These are phyloP conservation scores for Pomacea canaliculata DNA, from an alignment of 2,888 invertebrate species.

Conservation along the genomic window DNA sequence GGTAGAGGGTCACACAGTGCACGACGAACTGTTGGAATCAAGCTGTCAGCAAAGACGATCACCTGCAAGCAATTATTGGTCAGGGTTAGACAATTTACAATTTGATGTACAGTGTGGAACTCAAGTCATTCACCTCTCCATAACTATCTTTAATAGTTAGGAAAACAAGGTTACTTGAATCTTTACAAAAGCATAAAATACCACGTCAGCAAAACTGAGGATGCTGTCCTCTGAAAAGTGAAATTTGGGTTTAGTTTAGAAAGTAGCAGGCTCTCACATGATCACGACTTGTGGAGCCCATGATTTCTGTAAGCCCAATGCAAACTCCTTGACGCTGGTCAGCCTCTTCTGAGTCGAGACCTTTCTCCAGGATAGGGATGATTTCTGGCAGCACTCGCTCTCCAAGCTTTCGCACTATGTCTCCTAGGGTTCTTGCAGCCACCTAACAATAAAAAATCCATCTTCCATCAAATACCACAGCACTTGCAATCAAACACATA, in stretches of 20 bases:
- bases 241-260: too few relatives aligned
- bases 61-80: conserved; percentile 50
- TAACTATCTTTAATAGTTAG: too few relatives aligned
- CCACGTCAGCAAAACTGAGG: too few relatives aligned
- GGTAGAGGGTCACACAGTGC: conserved; percentile 94
- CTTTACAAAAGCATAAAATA: too few relatives aligned
- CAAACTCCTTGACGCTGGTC: conserved; percentile 99
- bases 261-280: conserved; percentile 57
- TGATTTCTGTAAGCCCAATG: conserved; percentile 97
- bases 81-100: too few relatives aligned
- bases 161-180: too few relatives aligned
- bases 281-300: conserved; percentile 94
- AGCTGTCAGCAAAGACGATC: conserved; percentile 86
- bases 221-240: too few relatives aligned
- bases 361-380: conserved; percentile 95
- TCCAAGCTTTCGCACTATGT: conserved; percentile 95
- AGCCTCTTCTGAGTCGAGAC: conserved; percentile 88
- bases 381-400: conserved; percentile 98
- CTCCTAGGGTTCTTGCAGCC: conserved; percentile 95
- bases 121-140: too few relatives aligned
- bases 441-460: conserved; percentile 72
- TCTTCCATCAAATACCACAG: not conserved
- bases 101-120: too few relatives aligned
- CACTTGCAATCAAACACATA: not conserved
- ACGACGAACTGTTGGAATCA: conserved; percentile 90